Percentiles rank a stretch among this genome's conserved stretches.
Evolutionary conservation across 2,113 vertebrate genomes (phyloP).

Genomic region (Meles meles): DNA sequence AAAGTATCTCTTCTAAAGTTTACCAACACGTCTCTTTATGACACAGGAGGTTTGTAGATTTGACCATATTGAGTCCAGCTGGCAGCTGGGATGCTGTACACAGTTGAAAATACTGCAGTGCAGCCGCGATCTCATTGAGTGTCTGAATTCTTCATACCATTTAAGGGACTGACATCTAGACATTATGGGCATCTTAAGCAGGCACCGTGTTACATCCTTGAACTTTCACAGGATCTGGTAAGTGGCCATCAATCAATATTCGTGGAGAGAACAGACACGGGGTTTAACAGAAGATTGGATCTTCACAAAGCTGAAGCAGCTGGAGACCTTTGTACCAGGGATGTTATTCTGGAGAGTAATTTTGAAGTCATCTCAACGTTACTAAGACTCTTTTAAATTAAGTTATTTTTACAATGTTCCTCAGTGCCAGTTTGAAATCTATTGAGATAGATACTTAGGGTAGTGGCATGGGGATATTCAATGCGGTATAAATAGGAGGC

Average conservation of each 20-base stretch:
- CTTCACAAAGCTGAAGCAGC: background rate
- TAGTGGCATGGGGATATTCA: background rate
- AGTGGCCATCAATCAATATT: background rate
- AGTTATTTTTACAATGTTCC: rapidly evolving
- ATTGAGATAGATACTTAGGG: background rate
- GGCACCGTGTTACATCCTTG: background rate
- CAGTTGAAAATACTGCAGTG: background rate
- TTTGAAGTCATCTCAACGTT: background rate
- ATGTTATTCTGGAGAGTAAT: background rate
- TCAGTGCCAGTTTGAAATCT: background rate
- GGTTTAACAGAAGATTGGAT: background rate
- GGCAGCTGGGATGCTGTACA: background rate
- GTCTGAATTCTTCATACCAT: background rate
- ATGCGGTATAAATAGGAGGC: background rate
- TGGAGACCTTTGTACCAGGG: background rate
- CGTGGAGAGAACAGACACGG: background rate
- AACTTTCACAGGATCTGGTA: background rate
- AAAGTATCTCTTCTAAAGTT: background rate
- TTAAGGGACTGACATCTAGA: background rate
- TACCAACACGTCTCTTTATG: background rate
- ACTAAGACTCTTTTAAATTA: background rate
- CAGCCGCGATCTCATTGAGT: background rate
- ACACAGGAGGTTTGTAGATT: background rate
- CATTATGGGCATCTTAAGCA: background rate
- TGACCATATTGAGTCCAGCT: background rate